phyloP scores from a whole-genome alignment of 2,797 vertebrate species.

The Luscinia luscinia region DNA sequence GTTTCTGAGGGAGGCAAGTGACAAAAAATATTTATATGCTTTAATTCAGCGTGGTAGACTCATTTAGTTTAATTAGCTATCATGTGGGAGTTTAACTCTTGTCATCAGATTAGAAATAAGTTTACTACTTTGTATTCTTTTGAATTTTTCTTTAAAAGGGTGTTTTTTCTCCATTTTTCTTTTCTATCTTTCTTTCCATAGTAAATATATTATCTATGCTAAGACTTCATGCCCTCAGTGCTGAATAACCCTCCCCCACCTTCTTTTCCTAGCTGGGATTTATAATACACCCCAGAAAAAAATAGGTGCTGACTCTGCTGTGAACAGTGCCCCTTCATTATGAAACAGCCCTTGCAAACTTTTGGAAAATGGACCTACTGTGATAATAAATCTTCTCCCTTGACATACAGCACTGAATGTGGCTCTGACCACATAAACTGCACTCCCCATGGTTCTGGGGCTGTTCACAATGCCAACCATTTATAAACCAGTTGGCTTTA shows the following conservation, averaged over 20 bases:
- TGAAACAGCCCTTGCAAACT: conserved; percentile 19
- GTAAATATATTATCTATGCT: background rate
- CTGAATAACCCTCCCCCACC: background rate
- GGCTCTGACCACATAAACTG: conserved; percentile 68
- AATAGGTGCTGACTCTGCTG: background rate
- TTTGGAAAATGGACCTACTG: conserved; percentile 43
- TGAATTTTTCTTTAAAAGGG: background rate
- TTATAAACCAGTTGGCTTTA: conserved; percentile 76
- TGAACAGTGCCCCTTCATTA: conserved; percentile 51
- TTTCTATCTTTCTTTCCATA: background rate
- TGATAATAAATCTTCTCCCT: conserved; percentile 69
- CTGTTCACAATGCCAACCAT: conserved; percentile 74
- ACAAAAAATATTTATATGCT: conserved; percentile 38
- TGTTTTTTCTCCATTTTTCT: background rate
- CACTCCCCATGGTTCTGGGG: conserved; percentile 49
- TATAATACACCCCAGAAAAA: conserved; percentile 2
- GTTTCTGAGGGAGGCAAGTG: conserved; percentile 34
- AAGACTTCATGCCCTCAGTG: background rate
- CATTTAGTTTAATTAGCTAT: conserved; percentile 46
- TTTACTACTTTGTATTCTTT: background rate
- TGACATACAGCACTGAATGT: conserved; percentile 53
- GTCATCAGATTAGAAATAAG: background rate
- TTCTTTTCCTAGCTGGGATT: conserved; percentile 4
- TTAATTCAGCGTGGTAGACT: conserved; percentile 1
- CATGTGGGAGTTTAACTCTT: background rate